Conservation (phyloP, 2,113 vertebrate genomes). For the Corydoras maculifer region DNA sequence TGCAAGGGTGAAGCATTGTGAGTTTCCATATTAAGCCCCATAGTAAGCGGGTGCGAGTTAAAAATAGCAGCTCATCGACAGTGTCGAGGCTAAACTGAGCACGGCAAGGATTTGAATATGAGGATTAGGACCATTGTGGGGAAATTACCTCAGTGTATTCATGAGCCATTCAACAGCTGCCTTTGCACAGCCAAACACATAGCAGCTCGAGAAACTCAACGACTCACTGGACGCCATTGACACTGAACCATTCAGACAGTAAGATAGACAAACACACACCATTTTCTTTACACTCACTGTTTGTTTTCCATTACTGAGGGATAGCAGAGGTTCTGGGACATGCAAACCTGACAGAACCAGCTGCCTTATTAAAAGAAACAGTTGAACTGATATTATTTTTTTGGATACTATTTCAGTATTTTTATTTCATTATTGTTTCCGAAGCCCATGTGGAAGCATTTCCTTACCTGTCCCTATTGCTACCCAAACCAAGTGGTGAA, state of each 20-base stretch:
- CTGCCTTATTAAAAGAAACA: too few relatives aligned
- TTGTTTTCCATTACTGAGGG: too few relatives aligned
- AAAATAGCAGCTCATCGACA: slow-evolving; percentile 21
- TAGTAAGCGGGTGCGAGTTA: slow-evolving; percentile 12
- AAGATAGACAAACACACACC: too few relatives aligned
- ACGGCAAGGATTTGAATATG: slow-evolving; percentile 29
- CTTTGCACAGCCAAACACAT: slow-evolving; percentile 15
- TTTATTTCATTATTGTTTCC: too few relatives aligned
- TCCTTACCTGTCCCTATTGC: too few relatives aligned
- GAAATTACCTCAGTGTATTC: slow-evolving; percentile 32
- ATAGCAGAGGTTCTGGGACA: too few relatives aligned
- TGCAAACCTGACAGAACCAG: too few relatives aligned
- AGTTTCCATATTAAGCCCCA: slow-evolving; percentile 9
- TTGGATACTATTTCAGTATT: too few relatives aligned
- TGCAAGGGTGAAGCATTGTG: background rate
- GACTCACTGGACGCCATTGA: background rate
- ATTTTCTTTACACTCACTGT: too few relatives aligned
- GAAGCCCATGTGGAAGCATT: too few relatives aligned
- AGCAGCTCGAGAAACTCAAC: background rate
- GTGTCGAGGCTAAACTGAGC: slow-evolving; percentile 6
- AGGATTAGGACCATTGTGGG: slow-evolving; percentile 22
- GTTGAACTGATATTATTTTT: too few relatives aligned
- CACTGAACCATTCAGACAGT: background rate
- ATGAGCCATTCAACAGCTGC: slow-evolving; percentile 31
- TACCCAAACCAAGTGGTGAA: too few relatives aligned